Conservation (phyloP, 2,888 invertebrate species). For the Hanleya hanleyi region DNA sequence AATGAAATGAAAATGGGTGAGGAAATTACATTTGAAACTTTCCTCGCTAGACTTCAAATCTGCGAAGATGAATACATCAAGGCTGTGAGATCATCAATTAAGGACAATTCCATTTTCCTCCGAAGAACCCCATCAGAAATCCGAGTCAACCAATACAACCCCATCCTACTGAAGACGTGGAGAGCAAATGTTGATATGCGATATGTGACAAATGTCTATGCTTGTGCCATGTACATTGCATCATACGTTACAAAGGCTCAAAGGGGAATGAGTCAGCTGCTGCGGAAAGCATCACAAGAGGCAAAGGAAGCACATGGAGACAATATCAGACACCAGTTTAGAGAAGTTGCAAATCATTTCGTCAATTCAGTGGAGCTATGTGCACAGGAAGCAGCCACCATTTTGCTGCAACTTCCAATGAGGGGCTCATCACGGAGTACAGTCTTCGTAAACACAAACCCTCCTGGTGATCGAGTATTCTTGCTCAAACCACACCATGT, state of each 20-base stretch:
- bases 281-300: slow-evolving; percentile 38
- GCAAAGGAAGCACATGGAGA: slow-evolving; percentile 24
- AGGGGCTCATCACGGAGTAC: slow-evolving; percentile 30
- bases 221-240: slow-evolving; percentile 42
- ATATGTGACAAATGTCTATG: slow-evolving; percentile 37
- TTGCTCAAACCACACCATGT: slow-evolving; percentile 51
- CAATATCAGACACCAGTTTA: slow-evolving; percentile 33
- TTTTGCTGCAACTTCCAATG: slow-evolving; percentile 45
- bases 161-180: slow-evolving; percentile 2
- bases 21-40: neutral
- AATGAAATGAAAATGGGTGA: neutral
- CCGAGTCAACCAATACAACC: slow-evolving; percentile 29
- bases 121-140: slow-evolving; percentile 19
- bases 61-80: slow-evolving; percentile 1
- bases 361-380: slow-evolving; percentile 48
- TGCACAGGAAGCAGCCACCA: slow-evolving; percentile 55
- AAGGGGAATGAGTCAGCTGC: slow-evolving; percentile 40
- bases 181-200: slow-evolving; percentile 20
- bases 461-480: slow-evolving; percentile 44
- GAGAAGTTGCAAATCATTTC: slow-evolving; percentile 46
- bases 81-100: neutral
- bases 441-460: slow-evolving; percentile 46
- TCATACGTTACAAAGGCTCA: slow-evolving; percentile 43
- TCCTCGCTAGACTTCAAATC: neutral
- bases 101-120: slow-evolving; percentile 19